These are phyloP conservation scores for Monopterus albus DNA, from an alignment of 2,113 vertebrate genomes.

Conservation along the genomic window DNA sequence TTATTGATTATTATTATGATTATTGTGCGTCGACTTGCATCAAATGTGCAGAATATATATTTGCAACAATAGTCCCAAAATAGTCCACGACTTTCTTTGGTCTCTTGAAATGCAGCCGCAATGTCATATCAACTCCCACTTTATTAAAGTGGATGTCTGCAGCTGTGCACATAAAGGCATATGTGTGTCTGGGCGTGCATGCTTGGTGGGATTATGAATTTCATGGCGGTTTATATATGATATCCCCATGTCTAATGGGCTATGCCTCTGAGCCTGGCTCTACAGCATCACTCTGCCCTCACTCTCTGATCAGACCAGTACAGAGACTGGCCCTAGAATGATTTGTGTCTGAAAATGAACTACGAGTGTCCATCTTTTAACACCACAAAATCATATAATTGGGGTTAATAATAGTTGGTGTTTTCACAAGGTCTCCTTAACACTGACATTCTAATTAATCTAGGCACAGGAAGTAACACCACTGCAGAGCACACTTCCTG, in stretches of 20 bases:
- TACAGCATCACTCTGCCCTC: slow-evolving; percentile 18
- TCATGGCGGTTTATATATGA: slow-evolving; percentile 65
- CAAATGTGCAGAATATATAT: background rate
- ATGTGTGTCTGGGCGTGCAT: slow-evolving; percentile 17
- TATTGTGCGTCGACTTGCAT: too few species aligned
- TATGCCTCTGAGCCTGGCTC: slow-evolving; percentile 51
- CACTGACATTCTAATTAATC: slow-evolving; percentile 61
- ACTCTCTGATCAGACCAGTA: slow-evolving; percentile 7
- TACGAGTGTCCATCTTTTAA: background rate
- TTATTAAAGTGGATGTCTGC: slow-evolving; percentile 27
- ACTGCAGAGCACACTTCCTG: slow-evolving; percentile 77
- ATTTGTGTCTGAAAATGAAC: background rate
- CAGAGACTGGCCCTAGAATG: background rate
- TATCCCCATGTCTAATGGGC: slow-evolving; percentile 75
- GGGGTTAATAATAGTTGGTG: background rate
- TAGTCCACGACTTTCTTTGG: slow-evolving; percentile 26
- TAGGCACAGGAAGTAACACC: slow-evolving; percentile 75
- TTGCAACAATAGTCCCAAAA: slow-evolving; percentile 36
- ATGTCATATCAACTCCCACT: slow-evolving; percentile 28
- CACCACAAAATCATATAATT: background rate
- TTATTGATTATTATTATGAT: too few species aligned
- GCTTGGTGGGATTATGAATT: slow-evolving; percentile 70
- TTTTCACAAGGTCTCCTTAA: background rate
- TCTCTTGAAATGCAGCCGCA: slow-evolving; percentile 27
- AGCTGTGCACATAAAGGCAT: slow-evolving; percentile 20